Conservation (phyloP, 2,888 invertebrate genomes). For the Lissonota sp. region DNA sequence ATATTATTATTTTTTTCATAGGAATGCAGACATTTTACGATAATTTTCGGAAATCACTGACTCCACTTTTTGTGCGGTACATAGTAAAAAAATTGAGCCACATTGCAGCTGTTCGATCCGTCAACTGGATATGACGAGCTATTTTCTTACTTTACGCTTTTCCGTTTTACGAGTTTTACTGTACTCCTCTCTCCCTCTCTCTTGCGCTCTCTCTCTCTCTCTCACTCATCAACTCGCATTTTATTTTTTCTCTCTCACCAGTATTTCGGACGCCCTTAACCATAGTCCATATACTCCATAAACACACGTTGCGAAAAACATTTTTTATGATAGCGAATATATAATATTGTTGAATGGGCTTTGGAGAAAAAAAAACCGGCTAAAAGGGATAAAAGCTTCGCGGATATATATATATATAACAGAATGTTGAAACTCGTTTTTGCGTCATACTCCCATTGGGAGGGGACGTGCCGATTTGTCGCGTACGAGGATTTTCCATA, state of each 20-base stretch:
- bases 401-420: slow-evolving; percentile 5
- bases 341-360: neutral
- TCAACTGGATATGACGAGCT: slow-evolving; percentile 13
- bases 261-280: neutral
- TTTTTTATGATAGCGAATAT: neutral
- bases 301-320: neutral
- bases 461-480: slow-evolving; percentile 32
- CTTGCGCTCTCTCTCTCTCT: too few relatives aligned
- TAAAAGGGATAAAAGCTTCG: slow-evolving; percentile 20
- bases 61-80: too few relatives aligned
- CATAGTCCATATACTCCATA: slow-evolving; percentile 1
- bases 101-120: slow-evolving; percentile 15
- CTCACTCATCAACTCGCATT: neutral
- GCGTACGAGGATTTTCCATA: slow-evolving; percentile 23
- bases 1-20: too few relatives aligned
- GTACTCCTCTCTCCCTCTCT: too few relatives aligned
- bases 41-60: too few relatives aligned
- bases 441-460: slow-evolving; percentile 19
- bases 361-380: slow-evolving; percentile 22
- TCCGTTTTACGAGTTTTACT: slow-evolving; percentile 6
- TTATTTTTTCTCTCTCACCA: neutral
- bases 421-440: slow-evolving; percentile 36
- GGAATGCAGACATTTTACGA: too few relatives aligned
- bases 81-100: too few relatives aligned
- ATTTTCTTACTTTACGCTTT: slow-evolving; percentile 19